These are phyloP conservation scores for Dasypolia templi DNA, from an alignment of 2,888 invertebrate genomes.

Conservation along the genomic window DNA sequence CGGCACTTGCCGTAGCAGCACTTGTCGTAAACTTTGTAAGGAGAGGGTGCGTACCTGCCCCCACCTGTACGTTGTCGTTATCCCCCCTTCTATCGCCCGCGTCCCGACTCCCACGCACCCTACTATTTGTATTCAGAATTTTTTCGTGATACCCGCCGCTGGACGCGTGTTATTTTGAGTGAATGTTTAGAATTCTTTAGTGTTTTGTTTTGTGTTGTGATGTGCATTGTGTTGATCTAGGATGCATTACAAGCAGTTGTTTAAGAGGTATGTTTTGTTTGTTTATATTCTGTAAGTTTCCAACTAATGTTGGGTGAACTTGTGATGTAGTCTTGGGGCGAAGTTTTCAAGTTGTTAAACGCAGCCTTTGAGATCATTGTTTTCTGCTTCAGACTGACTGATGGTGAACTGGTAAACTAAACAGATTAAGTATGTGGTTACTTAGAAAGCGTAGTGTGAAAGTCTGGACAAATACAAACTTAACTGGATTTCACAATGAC, in stretches of 20 bases:
- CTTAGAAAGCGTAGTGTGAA: conserved; percentile 21
- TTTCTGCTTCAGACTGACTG: conserved; percentile 23
- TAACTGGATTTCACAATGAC: conserved; percentile 16
- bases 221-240: conserved; percentile 72
- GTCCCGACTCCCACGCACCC: conserved; percentile 75
- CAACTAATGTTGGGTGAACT: conserved; percentile 25
- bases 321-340: conserved; percentile 31
- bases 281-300: conserved; percentile 22
- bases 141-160: conserved; percentile 78
- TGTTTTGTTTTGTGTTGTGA: conserved; percentile 74
- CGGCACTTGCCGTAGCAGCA: conserved; percentile 74
- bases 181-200: conserved; percentile 66
- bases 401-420: conserved; percentile 25
- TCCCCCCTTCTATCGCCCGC: conserved; percentile 71
- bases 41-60: conserved; percentile 67
- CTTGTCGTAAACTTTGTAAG: conserved; percentile 69
- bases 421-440: conserved; percentile 41
- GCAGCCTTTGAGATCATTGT: conserved; percentile 51
- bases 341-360: conserved; percentile 53
- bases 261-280: conserved; percentile 81
- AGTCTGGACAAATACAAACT: conserved; percentile 25
- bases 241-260: conserved; percentile 89
- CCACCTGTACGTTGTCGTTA: conserved; percentile 60
- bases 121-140: conserved; percentile 79
- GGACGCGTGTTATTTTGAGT: conserved; percentile 72